Conservation (phyloP, 2,888 invertebrate species). For the Epinotia bilunana region DNA sequence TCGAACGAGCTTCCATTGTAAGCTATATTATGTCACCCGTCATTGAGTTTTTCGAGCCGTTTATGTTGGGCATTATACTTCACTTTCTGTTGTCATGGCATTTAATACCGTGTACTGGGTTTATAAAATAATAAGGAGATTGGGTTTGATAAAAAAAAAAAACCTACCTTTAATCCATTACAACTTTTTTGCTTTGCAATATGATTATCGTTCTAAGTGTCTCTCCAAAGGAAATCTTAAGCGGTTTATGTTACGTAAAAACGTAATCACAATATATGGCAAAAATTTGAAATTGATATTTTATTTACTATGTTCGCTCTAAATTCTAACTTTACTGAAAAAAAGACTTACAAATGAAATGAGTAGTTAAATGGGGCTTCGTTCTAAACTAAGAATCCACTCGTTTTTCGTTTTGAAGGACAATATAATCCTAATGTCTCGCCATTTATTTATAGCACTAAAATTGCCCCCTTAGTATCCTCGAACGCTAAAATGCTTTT, state of each 20-base stretch:
- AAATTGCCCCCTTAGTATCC: slow-evolving; percentile 25
- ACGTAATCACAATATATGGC: background rate
- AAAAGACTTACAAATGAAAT: background rate
- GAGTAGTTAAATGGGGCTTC: too few relatives aligned
- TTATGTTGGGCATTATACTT: slow-evolving; percentile 32
- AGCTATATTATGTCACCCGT: slow-evolving; percentile 63
- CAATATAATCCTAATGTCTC: slow-evolving; percentile 11
- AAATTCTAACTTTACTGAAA: background rate
- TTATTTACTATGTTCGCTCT: background rate
- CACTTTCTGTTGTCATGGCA: slow-evolving; percentile 20
- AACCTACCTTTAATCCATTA: slow-evolving; percentile 7
- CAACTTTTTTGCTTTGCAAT: background rate
- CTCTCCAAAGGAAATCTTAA: background rate
- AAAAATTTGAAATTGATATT: background rate
- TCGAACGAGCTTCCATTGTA: slow-evolving; percentile 65
- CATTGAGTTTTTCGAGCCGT: slow-evolving; percentile 56
- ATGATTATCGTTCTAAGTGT: background rate
- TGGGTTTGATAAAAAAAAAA: background rate
- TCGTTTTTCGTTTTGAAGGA: slow-evolving; percentile 5
- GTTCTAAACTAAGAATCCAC: background rate
- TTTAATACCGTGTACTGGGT: slow-evolving; percentile 12
- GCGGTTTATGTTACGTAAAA: background rate
- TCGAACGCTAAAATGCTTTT: slow-evolving; percentile 64
- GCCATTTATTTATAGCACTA: slow-evolving; percentile 13
- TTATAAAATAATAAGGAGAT: slow-evolving; percentile 21